Percentiles rank a stretch among this genome's conserved stretches.
Conservation (phyloP, 2,113 vertebrate genomes). For the Catharus fuscescens region DNA sequence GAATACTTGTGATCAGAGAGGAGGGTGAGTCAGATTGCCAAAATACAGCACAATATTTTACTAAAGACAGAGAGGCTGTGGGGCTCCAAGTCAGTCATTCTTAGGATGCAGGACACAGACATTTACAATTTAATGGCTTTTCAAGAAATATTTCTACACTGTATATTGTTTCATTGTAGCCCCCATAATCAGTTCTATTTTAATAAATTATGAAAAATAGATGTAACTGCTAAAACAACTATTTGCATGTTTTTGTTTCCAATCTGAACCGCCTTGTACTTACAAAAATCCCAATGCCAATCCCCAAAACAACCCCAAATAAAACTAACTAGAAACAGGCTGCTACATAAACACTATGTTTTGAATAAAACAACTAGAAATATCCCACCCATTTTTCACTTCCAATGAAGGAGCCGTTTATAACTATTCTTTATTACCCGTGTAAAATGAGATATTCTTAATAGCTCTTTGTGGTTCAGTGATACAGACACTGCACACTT, state of each 20-base stretch:
- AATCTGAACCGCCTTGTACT: neutral
- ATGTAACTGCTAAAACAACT: neutral
- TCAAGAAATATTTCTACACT: neutral
- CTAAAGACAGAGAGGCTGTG: neutral
- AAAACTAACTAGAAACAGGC: neutral
- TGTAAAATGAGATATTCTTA: neutral
- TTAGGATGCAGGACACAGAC: neutral
- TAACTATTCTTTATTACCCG: neutral
- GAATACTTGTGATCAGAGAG: neutral
- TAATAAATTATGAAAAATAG: neutral
- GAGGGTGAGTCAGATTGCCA: neutral
- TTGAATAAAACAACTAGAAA: neutral
- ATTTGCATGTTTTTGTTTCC: neutral
- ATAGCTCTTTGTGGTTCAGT: neutral
- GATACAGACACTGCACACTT: neutral
- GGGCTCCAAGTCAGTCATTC: neutral
- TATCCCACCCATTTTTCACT: neutral
- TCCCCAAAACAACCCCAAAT: neutral
- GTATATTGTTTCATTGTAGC: neutral
- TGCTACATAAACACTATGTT: neutral
- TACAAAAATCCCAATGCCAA: fast-evolving
- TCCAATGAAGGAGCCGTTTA: neutral
- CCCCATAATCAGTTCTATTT: neutral
- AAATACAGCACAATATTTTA: neutral
- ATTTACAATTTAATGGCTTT: neutral